Evolutionary conservation across 1,140 invertebrate genomes (phyloP).

Genomic region (Pectinophora gossypiella): DNA sequence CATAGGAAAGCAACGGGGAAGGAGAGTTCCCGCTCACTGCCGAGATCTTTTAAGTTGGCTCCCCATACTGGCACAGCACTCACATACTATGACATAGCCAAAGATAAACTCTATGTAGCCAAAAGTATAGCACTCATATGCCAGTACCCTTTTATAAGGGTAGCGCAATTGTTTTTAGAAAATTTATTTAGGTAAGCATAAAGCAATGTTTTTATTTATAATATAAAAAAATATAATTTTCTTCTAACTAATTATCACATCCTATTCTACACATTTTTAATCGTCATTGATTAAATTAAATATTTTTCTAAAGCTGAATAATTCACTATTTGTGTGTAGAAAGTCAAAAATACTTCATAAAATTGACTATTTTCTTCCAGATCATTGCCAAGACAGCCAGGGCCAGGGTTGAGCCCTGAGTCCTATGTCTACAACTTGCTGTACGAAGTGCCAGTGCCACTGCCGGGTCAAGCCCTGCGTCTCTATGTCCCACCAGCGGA

Average conservation of each 20-base stretch:
- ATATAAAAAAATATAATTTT: too few species aligned
- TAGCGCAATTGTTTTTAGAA: conserved; percentile 89
- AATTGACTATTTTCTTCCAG: too few species aligned
- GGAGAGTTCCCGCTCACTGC: conserved; percentile 85
- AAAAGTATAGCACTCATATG: conserved; percentile 96
- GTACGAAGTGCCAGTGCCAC: conserved; percentile 94
- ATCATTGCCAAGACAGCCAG: conserved; percentile 84
- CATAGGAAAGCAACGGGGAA: conserved; percentile 76
- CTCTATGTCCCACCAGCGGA: conserved; percentile 86
- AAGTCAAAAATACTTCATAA: too few species aligned
- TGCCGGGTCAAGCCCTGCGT: conserved; percentile 89
- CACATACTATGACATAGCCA: conserved; percentile 93
- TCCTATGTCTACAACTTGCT: conserved; percentile 96
- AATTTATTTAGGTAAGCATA: conserved; percentile 89
- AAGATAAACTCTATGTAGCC: conserved; percentile 95
- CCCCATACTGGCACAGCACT: conserved; percentile 84
- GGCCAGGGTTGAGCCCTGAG: conserved; percentile 87
- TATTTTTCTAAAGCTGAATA: too few species aligned
- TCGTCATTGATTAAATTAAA: too few species aligned
- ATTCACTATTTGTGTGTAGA: too few species aligned
- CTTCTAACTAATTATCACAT: too few species aligned
- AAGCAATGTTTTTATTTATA: too few species aligned
- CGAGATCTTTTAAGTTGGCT: conserved; percentile 91
- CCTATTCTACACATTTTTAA: too few species aligned
- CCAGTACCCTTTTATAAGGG: conserved; percentile 92